phyloP scores from a whole-genome alignment of 2,888 invertebrate species.

The Nebria salina region DNA sequence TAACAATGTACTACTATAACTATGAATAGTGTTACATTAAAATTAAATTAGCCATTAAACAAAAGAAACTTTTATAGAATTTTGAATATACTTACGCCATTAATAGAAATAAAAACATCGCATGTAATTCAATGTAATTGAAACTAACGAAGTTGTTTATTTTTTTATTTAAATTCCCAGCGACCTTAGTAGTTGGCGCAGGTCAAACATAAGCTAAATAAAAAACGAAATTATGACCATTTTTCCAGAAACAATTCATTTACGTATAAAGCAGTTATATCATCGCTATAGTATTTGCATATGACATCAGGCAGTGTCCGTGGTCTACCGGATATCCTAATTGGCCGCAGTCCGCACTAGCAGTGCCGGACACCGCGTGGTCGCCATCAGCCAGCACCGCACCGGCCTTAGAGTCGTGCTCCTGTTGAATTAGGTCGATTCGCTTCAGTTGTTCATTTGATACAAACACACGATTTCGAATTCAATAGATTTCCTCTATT shows the following conservation, averaged over 20 bases:
- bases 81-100: neutral
- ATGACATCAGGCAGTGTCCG: neutral
- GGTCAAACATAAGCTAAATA: neutral
- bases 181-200: neutral
- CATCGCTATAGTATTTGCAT: neutral
- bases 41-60: neutral
- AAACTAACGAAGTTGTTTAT: neutral
- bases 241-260: neutral
- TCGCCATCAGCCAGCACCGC: neutral
- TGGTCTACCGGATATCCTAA: slow-evolving; percentile 1
- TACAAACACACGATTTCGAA: neutral
- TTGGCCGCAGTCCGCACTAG: neutral
- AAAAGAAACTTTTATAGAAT: neutral
- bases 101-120: neutral
- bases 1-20: neutral
- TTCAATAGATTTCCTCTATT: neutral
- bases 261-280: neutral
- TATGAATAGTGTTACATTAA: neutral
- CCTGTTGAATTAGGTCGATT: neutral
- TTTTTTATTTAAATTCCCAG: neutral
- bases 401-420: neutral
- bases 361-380: neutral
- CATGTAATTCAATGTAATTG: neutral
- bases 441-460: neutral
- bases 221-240: neutral